phyloP scores from a whole-genome alignment of 2,113 vertebrate genomes.

The Lampris incognitus region DNA sequence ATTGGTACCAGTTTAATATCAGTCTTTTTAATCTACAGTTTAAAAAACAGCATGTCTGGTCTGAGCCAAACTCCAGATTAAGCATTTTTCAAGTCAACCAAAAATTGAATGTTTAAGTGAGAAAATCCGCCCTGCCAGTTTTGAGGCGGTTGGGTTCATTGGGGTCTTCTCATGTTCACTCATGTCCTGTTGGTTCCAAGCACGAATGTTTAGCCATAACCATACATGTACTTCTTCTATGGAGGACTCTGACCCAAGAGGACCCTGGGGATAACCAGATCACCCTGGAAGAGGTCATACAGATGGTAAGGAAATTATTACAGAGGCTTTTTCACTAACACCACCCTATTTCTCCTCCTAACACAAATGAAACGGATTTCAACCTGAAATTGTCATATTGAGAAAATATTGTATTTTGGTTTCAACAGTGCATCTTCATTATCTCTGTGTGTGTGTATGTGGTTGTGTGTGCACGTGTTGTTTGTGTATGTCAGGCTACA shows the following conservation, averaged over 20 bases:
- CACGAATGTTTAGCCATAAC: slow-evolving; percentile 2
- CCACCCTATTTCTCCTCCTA: too few species aligned
- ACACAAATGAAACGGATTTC: neutral
- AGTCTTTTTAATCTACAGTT: too few species aligned
- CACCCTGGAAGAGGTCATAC: slow-evolving; percentile 88
- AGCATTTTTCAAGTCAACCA: too few species aligned
- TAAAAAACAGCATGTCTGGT: too few species aligned
- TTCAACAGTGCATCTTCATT: neutral
- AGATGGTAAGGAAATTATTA: slow-evolving; percentile 84
- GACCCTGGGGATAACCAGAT: slow-evolving; percentile 95
- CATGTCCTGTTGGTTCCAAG: neutral
- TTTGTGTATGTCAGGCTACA: slow-evolving; percentile 76
- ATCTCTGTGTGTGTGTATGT: neutral
- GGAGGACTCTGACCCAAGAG: slow-evolving; percentile 93
- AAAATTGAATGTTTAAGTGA: too few species aligned
- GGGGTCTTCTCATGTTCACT: neutral
- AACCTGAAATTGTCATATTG: neutral
- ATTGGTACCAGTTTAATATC: too few species aligned
- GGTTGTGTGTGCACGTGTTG: slow-evolving; percentile 7
- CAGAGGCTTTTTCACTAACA: neutral
- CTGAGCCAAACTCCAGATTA: too few species aligned
- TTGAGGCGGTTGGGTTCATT: too few species aligned
- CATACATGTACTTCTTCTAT: neutral
- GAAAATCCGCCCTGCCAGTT: too few species aligned
- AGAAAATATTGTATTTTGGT: neutral